phyloP scores from a whole-genome alignment of 37 sponge, comb jelly and placozoan genomes.

The Chondrilla cf. caribensis region DNA sequence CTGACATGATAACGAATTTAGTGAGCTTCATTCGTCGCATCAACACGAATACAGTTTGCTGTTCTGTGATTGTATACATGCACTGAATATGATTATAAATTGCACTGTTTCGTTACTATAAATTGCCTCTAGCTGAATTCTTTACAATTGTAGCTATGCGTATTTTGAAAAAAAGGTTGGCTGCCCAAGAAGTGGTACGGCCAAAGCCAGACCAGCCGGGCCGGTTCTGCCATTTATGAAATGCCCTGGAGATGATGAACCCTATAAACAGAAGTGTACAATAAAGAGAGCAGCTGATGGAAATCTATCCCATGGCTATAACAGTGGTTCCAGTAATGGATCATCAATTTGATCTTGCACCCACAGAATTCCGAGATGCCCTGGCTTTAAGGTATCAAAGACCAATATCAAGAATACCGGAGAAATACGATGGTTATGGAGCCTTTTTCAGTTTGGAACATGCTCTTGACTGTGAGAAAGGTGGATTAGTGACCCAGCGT shows the following conservation, averaged over 20 bases:
- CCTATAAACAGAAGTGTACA: conserved; percentile 17
- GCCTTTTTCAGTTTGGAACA: conserved; percentile 32
- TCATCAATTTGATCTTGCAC: conserved; percentile 35
- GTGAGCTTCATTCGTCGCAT: too few species aligned
- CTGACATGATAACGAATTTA: too few species aligned
- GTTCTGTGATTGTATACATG: too few species aligned
- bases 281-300: conserved; percentile 29
- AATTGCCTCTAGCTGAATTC: too few species aligned
- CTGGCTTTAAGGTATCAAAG: conserved; percentile 24
- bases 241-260: too few species aligned
- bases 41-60: too few species aligned
- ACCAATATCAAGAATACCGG: conserved; percentile 18
- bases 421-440: conserved; percentile 43
- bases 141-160: not conserved
- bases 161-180: too few species aligned
- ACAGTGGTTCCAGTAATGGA: conserved; percentile 21
- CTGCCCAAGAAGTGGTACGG: too few species aligned
- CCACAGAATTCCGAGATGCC: conserved; percentile 45
- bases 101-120: too few species aligned
- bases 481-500: conserved; percentile 33
- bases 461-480: conserved; percentile 38
- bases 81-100: too few species aligned
- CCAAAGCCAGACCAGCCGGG: too few species aligned
- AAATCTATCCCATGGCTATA: conserved; percentile 30
- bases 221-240: too few species aligned